A percentile compares a stretch with the other conserved stretches of the same genome.
phyloP scores from a whole-genome alignment of 2,888 invertebrate species.

The Lingula anatina region DNA sequence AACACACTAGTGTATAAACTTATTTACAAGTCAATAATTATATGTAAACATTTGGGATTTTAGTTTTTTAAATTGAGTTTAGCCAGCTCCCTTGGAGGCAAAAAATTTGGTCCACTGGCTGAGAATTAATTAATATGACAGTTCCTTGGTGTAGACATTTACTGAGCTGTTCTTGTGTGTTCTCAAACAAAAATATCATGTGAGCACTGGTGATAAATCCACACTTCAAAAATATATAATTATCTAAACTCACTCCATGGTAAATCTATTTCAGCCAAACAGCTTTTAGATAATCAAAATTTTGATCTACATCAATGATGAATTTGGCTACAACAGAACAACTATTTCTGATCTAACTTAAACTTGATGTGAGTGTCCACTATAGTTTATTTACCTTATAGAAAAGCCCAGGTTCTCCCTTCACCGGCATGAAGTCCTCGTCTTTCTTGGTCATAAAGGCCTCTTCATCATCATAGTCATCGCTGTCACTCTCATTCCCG shows the following conservation, averaged over 20 bases:
- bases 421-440: conserved; percentile 35
- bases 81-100: too few species aligned
- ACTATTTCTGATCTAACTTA: background rate
- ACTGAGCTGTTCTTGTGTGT: too few species aligned
- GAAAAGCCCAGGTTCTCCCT: conserved; percentile 39
- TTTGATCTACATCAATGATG: background rate
- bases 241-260: background rate
- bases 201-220: too few species aligned
- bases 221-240: background rate
- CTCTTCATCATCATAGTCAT: conserved; percentile 20
- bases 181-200: too few species aligned
- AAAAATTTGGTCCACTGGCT: too few species aligned
- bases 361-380: background rate
- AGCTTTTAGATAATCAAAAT: background rate
- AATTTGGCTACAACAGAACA: background rate
- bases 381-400: conserved; percentile 34
- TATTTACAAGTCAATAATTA: too few species aligned
- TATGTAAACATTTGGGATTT: too few species aligned
- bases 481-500: conserved; percentile 19
- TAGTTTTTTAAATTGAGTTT: too few species aligned
- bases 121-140: too few species aligned
- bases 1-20: too few species aligned
- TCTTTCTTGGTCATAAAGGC: conserved; percentile 23
- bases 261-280: background rate
- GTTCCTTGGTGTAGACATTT: too few species aligned